Evolutionary conservation across 1,140 invertebrate genomes (phyloP), one percentile per base, ranked within the genome.

Genomic region (Parapsyche elsis): DNA sequence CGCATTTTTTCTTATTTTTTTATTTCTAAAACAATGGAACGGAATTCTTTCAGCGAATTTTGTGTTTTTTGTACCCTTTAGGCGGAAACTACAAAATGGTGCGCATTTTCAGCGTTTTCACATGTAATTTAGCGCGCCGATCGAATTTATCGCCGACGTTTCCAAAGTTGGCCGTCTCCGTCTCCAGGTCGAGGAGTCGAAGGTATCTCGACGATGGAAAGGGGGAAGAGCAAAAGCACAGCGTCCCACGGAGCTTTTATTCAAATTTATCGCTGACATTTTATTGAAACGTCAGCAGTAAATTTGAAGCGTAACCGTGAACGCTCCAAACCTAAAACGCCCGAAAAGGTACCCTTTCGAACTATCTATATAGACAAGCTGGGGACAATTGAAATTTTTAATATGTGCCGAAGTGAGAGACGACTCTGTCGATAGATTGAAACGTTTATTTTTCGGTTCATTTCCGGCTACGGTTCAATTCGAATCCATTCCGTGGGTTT

Each of bases 391-490:
- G 57, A 61, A 61, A 61, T 74, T 74, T 74, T 74, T 74, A 74
- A 74, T 74, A 74, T 74, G 57, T 61, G 7, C 30, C 30, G 30
- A 38, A 38, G 30, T n/a, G n/a, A 38, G 7, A 38, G 30, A 38
- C 30, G 30, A 38, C 21, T 61, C 57, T 1, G 49, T 74, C 81
- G 73, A 82, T 70, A 79, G 75, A 75, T 75, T 78, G 81, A 74
- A 78, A 78, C 78, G 76, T 80, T 80, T 82, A 80, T 78, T 82
- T 80, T 80, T 77, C 79, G 53, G 53, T 78, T 79, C 79, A 80
- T 82, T 57, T 57, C 53, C 53, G 19, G 19, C 53, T 10, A n/a
- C 53, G 14, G 10, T 1, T 10, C 10, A 59, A 1, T 21, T 10
- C 21, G n/a, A 59, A 5, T n/a, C 53, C 2, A 59, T 59, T 59